Percentiles rank a stretch among this genome's conserved stretches.
phyloP scores from a whole-genome alignment of 23 tunicate species.

The Halocynthia aurantium region DNA sequence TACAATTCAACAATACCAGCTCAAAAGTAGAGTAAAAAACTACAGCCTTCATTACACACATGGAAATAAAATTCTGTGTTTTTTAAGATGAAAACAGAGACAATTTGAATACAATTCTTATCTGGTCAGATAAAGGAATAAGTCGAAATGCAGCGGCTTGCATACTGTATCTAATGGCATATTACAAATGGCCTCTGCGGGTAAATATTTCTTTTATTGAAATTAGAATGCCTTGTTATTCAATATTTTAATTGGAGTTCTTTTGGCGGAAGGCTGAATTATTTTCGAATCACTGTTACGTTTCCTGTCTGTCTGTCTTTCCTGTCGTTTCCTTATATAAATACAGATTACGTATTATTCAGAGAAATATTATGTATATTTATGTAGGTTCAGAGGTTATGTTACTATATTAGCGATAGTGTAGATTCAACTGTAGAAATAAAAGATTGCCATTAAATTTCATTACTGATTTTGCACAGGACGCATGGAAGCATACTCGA shows the following conservation, averaged over 20 bases:
- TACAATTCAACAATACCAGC: background rate
- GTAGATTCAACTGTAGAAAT: no score
- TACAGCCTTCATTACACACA: background rate
- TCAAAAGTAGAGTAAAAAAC: background rate
- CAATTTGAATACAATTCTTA: conserved; percentile 45
- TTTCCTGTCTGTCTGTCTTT: no score
- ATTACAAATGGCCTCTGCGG: conserved; percentile 86
- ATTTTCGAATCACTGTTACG: no score
- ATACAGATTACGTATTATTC: background rate
- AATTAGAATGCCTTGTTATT: no score
- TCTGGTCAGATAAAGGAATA: conserved; percentile 85
- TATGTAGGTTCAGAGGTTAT: no score
- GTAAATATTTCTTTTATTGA: conserved; percentile 19
- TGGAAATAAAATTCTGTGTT: background rate
- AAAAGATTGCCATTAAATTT: background rate
- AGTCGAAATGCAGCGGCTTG: conserved; percentile 94
- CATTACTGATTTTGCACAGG: conserved; percentile 26
- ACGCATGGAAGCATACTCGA: conserved; percentile 81
- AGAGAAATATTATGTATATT: no score
- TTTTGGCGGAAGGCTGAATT: no score
- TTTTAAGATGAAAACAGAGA: conserved; percentile 40
- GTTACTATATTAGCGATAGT: no score
- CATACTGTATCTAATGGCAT: conserved; percentile 72
- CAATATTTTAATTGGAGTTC: no score
- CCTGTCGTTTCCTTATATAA: no score